Evolutionary conservation across 2,113 vertebrate genomes (phyloP).

Genomic region (Festucalex cinctus): DNA sequence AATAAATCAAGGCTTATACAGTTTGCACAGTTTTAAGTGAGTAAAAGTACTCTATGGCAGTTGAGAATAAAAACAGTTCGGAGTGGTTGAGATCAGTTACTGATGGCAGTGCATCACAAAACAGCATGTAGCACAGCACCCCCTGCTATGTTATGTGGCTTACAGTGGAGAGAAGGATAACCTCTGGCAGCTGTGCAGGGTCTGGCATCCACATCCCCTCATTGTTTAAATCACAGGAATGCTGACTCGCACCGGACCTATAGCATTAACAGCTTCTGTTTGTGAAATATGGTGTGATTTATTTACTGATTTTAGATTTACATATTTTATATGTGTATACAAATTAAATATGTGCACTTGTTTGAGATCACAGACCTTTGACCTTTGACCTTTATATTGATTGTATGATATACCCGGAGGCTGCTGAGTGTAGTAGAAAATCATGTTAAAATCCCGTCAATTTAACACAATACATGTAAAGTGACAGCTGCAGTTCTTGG

Average conservation of each 20-base stretch:
- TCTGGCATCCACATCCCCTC: neutral
- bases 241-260: neutral
- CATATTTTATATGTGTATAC: too few relatives aligned
- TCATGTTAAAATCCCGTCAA: neutral
- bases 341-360: neutral
- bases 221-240: neutral
- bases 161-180: neutral
- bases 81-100: neutral
- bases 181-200: neutral
- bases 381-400: neutral
- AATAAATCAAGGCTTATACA: slow-evolving; percentile 20
- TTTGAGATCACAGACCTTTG: neutral
- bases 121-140: neutral
- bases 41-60: neutral
- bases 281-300: neutral
- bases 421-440: too few relatives aligned
- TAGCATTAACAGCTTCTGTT: neutral
- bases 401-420: neutral
- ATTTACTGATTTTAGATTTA: neutral
- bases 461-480: too few relatives aligned
- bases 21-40: slow-evolving; percentile 9
- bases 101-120: neutral
- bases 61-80: neutral
- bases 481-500: too few relatives aligned
- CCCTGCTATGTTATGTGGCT: slow-evolving; percentile 1